Evolutionary conservation across 2,113 vertebrate species (phyloP).

Genomic region (Amphilophus citrinellus): DNA sequence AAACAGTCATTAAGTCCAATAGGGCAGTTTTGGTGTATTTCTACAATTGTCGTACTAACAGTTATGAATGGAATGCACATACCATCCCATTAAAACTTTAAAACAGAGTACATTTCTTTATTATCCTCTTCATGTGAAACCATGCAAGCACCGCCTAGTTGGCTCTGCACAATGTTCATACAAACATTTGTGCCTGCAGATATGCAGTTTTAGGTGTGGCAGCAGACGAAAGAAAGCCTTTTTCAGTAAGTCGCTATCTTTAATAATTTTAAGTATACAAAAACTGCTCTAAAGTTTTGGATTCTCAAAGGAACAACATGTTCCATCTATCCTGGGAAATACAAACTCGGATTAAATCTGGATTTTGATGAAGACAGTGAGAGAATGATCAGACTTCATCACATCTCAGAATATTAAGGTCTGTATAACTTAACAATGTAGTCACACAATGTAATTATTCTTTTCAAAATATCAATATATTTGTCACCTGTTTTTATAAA

Average conservation of each 20-base stretch:
- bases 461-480: not conserved
- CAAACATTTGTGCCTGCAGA: not conserved
- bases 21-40: not conserved
- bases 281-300: not conserved
- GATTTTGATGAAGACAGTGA: not conserved
- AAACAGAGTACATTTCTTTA: not conserved
- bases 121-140: not conserved
- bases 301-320: not conserved
- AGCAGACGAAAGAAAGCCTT: not conserved
- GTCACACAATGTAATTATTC: not conserved
- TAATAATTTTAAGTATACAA: not conserved
- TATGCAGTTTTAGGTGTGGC: not conserved
- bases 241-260: not conserved
- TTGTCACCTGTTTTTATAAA: not conserved
- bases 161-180: not conserved
- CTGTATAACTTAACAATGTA: not conserved
- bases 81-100: not conserved
- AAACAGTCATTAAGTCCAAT: not conserved
- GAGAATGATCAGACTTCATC: not conserved
- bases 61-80: not conserved
- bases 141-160: not conserved
- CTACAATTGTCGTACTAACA: no score
- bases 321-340: not conserved
- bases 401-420: not conserved
- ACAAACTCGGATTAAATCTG: not conserved